phyloP scores from a whole-genome alignment of 2,113 vertebrate genomes.

The Pseudorasbora parva region DNA sequence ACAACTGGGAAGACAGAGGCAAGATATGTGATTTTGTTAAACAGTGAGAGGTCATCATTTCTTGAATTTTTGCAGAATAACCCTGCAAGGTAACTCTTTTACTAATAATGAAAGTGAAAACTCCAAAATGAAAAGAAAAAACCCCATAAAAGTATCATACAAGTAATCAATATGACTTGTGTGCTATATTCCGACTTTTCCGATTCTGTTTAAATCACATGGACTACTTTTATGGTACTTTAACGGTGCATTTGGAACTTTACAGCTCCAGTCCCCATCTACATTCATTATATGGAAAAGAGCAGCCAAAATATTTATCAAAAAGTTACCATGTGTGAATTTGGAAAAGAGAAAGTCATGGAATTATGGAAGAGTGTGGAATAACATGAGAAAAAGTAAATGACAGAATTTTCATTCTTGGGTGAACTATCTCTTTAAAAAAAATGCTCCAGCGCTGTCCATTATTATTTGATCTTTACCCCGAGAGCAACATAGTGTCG shows the following conservation, averaged over 20 bases:
- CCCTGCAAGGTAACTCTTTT: background rate
- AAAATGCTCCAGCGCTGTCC: too few relatives aligned
- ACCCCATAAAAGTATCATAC: background rate
- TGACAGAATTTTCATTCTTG: too few relatives aligned
- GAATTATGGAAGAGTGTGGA: too few relatives aligned
- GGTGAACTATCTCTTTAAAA: too few relatives aligned
- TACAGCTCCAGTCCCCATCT: background rate
- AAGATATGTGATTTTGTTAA: background rate
- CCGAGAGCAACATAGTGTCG: too few relatives aligned
- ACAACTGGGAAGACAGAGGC: slow-evolving; percentile 66
- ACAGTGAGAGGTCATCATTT: background rate
- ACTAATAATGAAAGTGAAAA: too few relatives aligned
- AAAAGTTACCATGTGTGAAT: background rate
- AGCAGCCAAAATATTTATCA: background rate
- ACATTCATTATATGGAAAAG: background rate
- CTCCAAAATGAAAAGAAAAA: background rate
- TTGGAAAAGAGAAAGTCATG: background rate
- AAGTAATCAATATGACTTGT: background rate
- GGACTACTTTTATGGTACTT: background rate
- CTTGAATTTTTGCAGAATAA: background rate
- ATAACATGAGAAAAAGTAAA: background rate
- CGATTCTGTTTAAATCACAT: background rate
- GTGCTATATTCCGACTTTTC: background rate
- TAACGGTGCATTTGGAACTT: background rate
- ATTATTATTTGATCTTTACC: too few relatives aligned